Evolutionary conservation across 2,113 vertebrate genomes (phyloP), one percentile per base, ranked within the genome.

Genomic region (Lamprologus speciosus): DNA sequence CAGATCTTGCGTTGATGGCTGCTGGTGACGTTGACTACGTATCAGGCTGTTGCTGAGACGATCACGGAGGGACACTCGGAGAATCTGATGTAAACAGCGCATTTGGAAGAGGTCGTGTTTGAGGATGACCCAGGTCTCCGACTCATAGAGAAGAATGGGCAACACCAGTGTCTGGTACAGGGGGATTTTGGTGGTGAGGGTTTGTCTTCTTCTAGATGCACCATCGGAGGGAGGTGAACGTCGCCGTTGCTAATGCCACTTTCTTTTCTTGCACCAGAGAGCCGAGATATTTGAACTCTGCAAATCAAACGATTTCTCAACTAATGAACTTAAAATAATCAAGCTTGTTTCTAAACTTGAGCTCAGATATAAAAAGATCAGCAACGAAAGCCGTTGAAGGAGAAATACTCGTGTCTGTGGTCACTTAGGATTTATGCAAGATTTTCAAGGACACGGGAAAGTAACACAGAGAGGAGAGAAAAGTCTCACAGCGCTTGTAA

Each of bases 141-240:
- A 31, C 57, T 17, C 55, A 9, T 17, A 58, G 26, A 4, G 55
- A 58, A 2, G 55, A 31, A 58, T 58, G 57, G 2, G 26, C 26
- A 31, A 58, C 8, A 58, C 55, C 5, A 31, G 26, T 0, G 55
- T 58, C 0, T 0, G 8, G 55, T 58, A 1, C 55, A 31, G 26
- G 14, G 0, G 1, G 23, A 14, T 14, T 26, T 57, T 26, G 12
- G 13, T 5, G 13, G 55, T 58, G 12, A 55, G 53, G 19, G 26
- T 58, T 58, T 9, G 55, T 58, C 26, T 2, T 58, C 55, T 31
- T 58, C 55, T 3, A 17, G 8, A 58, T 58, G 26, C 55, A 58
- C 4, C 55, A 58, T 58, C 7, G 1, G 0, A 58, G 23, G 55
- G 55, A 58, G 23, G 13, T 28, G 55, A 58, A 58, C 5, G 13